These are phyloP conservation scores for Sinocyclocheilus rhinocerous DNA, from an alignment of 2,113 vertebrate genomes.

Conservation along the genomic window DNA sequence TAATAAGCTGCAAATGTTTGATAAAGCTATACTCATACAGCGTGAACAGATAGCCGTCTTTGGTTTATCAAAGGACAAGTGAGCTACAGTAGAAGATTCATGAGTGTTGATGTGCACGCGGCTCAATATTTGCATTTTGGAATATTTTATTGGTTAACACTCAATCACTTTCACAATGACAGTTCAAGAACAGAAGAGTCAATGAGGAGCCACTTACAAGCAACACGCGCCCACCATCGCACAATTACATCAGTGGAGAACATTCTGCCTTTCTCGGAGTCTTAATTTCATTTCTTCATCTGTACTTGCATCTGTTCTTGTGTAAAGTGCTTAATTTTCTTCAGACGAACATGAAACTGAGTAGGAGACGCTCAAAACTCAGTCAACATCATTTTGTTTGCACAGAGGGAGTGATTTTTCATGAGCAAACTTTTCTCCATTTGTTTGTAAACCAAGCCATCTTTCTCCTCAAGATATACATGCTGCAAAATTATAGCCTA, in stretches of 20 bases:
- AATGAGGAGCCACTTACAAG: constrained; percentile 33
- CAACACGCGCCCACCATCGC: not conserved
- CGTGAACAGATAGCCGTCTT: constrained; percentile 48
- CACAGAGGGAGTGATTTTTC: not conserved
- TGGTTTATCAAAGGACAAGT: constrained; percentile 58
- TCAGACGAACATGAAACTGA: constrained; percentile 1
- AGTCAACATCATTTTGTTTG: constrained; percentile 24
- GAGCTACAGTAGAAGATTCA: constrained; percentile 59
- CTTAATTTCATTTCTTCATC: not conserved
- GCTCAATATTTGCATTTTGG: constrained; percentile 60
- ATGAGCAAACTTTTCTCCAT: constrained; percentile 22
- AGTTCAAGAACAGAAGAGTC: constrained; percentile 61
- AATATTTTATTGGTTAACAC: constrained; percentile 65
- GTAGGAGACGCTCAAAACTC: constrained; percentile 4
- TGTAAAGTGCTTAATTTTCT: not conserved
- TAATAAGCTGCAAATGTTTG: constrained; percentile 49
- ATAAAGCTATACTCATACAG: constrained; percentile 43
- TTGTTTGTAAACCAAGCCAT: constrained; percentile 37
- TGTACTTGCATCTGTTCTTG: not conserved
- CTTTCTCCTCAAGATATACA: not conserved
- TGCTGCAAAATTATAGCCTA: not conserved
- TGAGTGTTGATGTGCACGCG: constrained; percentile 48
- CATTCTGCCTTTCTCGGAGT: not conserved
- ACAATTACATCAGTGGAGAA: constrained; percentile 18
- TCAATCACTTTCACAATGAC: constrained; percentile 62